Base-by-base conservation (phyloP, 2,888 invertebrate genomes). In the Drosophila stalkeri region DNA sequence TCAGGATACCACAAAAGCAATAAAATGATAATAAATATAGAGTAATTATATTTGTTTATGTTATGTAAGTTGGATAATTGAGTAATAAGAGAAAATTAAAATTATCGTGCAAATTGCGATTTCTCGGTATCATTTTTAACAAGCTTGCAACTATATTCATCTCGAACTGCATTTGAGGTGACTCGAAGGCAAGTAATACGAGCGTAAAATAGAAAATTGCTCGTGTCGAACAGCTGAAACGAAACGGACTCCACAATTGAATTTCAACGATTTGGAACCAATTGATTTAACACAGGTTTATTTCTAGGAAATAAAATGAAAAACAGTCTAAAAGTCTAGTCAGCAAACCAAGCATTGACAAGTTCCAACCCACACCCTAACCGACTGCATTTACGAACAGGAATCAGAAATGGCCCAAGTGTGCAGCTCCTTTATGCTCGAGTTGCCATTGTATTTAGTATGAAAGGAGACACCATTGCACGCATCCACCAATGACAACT, bases 261-360 rank as follows among this genome's bases (percentile, higher is more conserved):
- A 90, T 77, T 73, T 68, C 89, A 82, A 59, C 81, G 88, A 86
- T 66, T 86, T 78, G 90, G 82, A 90, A 91, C 91, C 60, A 90
- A 90, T 90, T 77, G 88, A 91, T 90, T 91, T 72, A 75, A 57
- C 72, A 62, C 65, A 60, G 43, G 62, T 84, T 80, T 78, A 77
- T 84, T 88, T 79, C 83, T 75, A 39, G 75, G 89, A 81, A 86
- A 86, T 77, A 68, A 86, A 83, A 88, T 73, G 72, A 77, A 77
- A 73, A 80, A 83, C 72, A 79, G 81, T 81, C 82, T 68, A 72
- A 72, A 76, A 82, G 68, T 62, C 64, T 59, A 62, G 55, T 39
- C 55, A 64, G 69, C 61, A 69, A 82, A 72, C 55, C 20, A 39
- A 16, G 57, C 60, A 77, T 73, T 80, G 73, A 80, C 80, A 54